These are phyloP conservation scores for Colaptes auratus DNA, from an alignment of 2,113 vertebrate genomes.

Conservation along the genomic window DNA sequence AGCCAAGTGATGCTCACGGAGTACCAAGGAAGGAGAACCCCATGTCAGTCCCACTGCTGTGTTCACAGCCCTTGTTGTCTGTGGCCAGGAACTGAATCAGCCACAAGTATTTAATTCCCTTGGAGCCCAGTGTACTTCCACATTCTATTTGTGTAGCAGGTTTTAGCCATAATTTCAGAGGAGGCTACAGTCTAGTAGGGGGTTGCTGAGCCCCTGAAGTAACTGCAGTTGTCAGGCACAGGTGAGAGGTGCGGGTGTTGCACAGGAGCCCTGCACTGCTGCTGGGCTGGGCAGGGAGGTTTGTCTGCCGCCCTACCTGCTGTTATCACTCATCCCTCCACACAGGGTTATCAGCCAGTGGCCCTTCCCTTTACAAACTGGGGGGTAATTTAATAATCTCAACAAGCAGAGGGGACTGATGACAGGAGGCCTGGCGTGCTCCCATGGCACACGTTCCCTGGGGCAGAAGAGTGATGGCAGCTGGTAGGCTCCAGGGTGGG, in stretches of 20 bases:
- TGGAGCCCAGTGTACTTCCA: background rate
- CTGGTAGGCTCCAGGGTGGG: rapidly evolving
- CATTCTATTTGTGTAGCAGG: background rate
- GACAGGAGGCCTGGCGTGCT: rapidly evolving
- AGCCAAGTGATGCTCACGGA: background rate
- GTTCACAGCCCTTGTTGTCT: background rate
- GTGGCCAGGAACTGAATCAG: background rate
- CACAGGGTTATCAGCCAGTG: background rate
- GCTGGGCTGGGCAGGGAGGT: background rate
- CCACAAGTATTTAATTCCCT: background rate
- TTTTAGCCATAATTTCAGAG: background rate
- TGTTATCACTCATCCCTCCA: background rate
- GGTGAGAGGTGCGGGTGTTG: background rate
- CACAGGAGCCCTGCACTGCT: rapidly evolving
- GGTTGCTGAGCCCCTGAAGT: background rate
- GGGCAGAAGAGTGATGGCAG: rapidly evolving
- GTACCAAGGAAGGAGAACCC: background rate
- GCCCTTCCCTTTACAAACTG: background rate
- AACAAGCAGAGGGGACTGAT: background rate
- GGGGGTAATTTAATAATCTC: background rate
- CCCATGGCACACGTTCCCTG: background rate
- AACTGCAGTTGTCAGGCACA: rapidly evolving
- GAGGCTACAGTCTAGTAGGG: rapidly evolving
- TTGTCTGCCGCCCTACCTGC: background rate
- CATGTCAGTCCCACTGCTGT: background rate